phyloP scores from a whole-genome alignment of 2,888 invertebrate genomes.

The Apotomis turbidana region DNA sequence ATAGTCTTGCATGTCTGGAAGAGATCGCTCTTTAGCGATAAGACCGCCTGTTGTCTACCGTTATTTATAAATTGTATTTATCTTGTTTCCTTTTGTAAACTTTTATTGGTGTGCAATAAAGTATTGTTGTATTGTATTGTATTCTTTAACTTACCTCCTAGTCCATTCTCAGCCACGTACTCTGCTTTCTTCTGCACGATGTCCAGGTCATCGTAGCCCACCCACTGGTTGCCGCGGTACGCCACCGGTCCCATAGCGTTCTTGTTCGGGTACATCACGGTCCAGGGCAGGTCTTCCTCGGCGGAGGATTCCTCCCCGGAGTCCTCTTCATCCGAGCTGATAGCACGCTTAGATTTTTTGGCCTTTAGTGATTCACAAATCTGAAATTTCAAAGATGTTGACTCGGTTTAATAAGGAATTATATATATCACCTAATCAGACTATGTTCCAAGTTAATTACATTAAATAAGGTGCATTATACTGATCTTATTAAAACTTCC shows the following conservation, averaged over 20 bases:
- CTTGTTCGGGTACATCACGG: conserved; percentile 91
- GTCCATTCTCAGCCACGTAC: conserved; percentile 91
- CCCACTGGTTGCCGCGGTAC: conserved; percentile 93
- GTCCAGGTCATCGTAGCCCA: conserved; percentile 94
- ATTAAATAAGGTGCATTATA: no score
- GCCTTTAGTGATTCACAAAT: conserved; percentile 91
- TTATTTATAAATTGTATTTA: no score
- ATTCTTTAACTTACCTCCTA: conserved; percentile 86
- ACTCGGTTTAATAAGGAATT: background rate
- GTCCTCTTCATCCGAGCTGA: conserved; percentile 61
- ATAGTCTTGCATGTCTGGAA: no score
- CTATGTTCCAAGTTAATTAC: no score
- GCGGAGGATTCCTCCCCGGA: conserved; percentile 70
- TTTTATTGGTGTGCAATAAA: no score
- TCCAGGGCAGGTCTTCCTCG: conserved; percentile 86
- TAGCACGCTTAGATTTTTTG: conserved; percentile 62
- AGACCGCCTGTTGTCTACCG: no score
- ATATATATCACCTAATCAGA: no score
- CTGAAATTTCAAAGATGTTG: conserved; percentile 71
- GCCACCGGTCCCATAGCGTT: conserved; percentile 96
- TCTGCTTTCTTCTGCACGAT: conserved; percentile 92
- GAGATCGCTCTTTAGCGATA: no score
- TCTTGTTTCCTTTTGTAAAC: no score
- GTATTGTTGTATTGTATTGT: background rate
- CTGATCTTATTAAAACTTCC: no score